Evolutionary conservation across 2,888 invertebrate species (phyloP).

Genomic region (Eupeodes latifasciatus): DNA sequence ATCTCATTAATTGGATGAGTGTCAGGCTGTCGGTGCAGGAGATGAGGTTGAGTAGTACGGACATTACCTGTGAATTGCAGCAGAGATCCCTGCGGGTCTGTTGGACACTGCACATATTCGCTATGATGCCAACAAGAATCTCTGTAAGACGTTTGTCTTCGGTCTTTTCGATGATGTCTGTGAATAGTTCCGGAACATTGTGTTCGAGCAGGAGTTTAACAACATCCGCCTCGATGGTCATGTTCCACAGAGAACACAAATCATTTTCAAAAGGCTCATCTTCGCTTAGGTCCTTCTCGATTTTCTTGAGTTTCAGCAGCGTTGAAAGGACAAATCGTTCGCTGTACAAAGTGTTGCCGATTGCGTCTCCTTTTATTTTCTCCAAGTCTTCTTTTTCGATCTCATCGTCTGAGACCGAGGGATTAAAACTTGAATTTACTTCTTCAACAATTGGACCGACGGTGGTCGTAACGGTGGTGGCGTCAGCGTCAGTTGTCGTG

Average conservation of each 20-base stretch:
- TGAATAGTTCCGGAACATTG: slow-evolving; percentile 86
- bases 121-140: slow-evolving; percentile 92
- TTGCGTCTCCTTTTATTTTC: slow-evolving; percentile 89
- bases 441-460: not conserved
- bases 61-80: slow-evolving; percentile 86
- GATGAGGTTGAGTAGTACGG: slow-evolving; percentile 86
- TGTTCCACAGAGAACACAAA: slow-evolving; percentile 92
- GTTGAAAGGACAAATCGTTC: slow-evolving; percentile 90
- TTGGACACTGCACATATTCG: slow-evolving; percentile 91
- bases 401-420: slow-evolving; percentile 77
- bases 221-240: slow-evolving; percentile 92
- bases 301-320: slow-evolving; percentile 87
- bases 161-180: slow-evolving; percentile 86
- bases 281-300: slow-evolving; percentile 85
- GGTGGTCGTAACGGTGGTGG: not conserved
- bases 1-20: slow-evolving; percentile 89
- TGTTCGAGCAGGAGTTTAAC: slow-evolving; percentile 88
- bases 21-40: slow-evolving; percentile 89
- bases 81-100: slow-evolving; percentile 86
- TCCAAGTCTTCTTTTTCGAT: slow-evolving; percentile 79
- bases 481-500: slow-evolving; percentile 4
- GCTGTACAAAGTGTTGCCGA: slow-evolving; percentile 92
- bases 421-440: slow-evolving; percentile 76
- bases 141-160: slow-evolving; percentile 89
- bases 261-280: slow-evolving; percentile 89